Evolutionary conservation across 2,113 vertebrate species (phyloP).

Genomic region (Glaucidium brasilianum): DNA sequence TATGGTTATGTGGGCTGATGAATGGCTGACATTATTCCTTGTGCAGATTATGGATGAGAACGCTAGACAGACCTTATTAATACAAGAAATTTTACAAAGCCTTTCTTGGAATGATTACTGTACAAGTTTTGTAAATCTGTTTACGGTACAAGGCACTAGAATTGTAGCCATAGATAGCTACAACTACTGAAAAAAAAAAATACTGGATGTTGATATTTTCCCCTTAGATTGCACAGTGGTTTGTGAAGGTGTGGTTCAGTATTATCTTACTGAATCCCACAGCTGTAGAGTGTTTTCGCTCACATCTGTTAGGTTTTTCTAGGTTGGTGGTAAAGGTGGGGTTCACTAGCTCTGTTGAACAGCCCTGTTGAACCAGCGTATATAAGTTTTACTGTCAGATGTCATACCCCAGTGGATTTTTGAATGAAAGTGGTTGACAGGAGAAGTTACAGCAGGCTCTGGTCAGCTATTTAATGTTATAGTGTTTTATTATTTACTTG

Average conservation of each 20-base stretch:
- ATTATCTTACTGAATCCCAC: neutral
- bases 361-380: accelerated
- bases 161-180: neutral
- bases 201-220: neutral
- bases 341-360: neutral
- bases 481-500: neutral
- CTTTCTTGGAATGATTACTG: neutral
- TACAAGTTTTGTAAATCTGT: slow-evolving; percentile 2
- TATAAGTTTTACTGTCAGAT: neutral
- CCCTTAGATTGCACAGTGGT: neutral
- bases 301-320: neutral
- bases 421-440: neutral
- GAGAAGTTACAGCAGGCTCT: neutral
- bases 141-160: neutral
- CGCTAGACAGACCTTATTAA: neutral
- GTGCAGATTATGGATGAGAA: neutral
- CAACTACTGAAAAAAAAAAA: neutral
- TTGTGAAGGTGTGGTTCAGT: neutral
- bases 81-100: slow-evolving; percentile 6
- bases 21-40: slow-evolving; percentile 30
- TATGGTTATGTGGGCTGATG: slow-evolving; percentile 16
- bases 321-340: neutral
- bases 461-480: neutral
- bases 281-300: neutral
- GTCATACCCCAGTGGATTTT: neutral